These are phyloP conservation scores for Megatriorchis doriae DNA, from an alignment of 2,113 vertebrate genomes.

Conservation along the genomic window DNA sequence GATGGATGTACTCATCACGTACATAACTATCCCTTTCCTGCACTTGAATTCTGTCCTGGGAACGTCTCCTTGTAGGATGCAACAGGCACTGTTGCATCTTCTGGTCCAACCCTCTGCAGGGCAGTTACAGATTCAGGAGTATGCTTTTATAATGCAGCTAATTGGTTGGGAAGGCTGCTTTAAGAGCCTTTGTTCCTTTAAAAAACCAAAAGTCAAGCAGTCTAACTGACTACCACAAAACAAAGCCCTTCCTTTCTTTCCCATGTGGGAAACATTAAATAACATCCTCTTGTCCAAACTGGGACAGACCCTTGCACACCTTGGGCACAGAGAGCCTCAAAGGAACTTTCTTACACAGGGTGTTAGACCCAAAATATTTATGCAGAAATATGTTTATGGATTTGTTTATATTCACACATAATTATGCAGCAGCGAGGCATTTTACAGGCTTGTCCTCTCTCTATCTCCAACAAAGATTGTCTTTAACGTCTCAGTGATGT, in stretches of 20 bases:
- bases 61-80: neutral
- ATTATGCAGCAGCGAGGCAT: neutral
- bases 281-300: neutral
- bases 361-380: neutral
- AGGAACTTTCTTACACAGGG: neutral
- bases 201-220: neutral
- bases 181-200: neutral
- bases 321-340: neutral
- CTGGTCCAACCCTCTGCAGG: neutral
- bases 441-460: neutral
- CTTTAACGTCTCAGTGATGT: neutral
- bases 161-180: neutral
- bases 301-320: neutral
- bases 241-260: neutral
- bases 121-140: neutral
- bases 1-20: accelerated
- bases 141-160: neutral
- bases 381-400: neutral
- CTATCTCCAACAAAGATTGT: neutral
- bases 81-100: neutral
- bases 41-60: neutral
- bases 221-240: neutral
- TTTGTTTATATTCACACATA: neutral
- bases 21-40: neutral
- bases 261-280: neutral